These are phyloP conservation scores for Lethenteron camtschaticum DNA, from an alignment of 2,113 vertebrate genomes.

Conservation along the genomic window DNA sequence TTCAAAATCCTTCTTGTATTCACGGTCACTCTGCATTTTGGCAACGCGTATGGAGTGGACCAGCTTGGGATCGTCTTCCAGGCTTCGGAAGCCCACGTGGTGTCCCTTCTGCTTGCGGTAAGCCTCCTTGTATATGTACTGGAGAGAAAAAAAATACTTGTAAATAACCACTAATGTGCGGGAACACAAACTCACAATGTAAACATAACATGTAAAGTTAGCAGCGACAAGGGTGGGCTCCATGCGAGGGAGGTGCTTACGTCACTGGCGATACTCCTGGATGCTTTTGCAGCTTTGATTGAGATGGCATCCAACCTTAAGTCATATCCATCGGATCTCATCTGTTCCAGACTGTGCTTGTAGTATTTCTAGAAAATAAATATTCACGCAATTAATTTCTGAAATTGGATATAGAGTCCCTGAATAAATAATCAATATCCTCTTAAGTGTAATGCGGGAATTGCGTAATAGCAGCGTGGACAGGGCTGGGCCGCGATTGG, in stretches of 20 bases:
- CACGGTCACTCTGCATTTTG: constrained; percentile 33
- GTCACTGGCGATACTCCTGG: constrained; percentile 68
- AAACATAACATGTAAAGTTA: too few species aligned
- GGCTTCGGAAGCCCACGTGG: constrained; percentile 26
- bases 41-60: constrained; percentile 33
- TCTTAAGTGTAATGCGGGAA: too few species aligned
- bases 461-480: too few species aligned
- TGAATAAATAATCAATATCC: too few species aligned
- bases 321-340: constrained; percentile 37
- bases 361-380: constrained; percentile 44
- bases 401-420: too few species aligned
- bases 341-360: constrained; percentile 40
- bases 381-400: too few species aligned
- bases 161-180: too few species aligned
- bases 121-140: constrained; percentile 45
- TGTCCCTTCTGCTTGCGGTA: constrained; percentile 39
- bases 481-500: too few species aligned
- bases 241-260: constrained; percentile 27
- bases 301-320: constrained; percentile 62
- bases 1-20: constrained; percentile 40
- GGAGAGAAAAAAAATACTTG: neutral
- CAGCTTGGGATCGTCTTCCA: constrained; percentile 36
- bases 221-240: too few species aligned
- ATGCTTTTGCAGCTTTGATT: constrained; percentile 50
- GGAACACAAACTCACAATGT: too few species aligned